Evolutionary conservation across 2,888 invertebrate species (phyloP).

Genomic region (Prosapia bicincta): DNA sequence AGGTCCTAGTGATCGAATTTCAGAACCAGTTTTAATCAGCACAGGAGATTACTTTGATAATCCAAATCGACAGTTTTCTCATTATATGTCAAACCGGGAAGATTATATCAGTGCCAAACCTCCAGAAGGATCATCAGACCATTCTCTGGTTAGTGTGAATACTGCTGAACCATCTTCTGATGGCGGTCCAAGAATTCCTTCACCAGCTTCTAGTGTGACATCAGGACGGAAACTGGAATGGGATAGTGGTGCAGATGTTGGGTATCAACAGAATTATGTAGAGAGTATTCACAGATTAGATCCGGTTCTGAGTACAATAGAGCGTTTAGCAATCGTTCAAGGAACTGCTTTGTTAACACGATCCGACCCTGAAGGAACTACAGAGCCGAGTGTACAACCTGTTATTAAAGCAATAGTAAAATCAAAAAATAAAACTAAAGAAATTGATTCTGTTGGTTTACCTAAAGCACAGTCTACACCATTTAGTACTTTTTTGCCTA

Average conservation of each 20-base stretch:
- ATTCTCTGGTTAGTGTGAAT: background rate
- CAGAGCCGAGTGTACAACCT: conserved; percentile 28
- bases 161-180: conserved; percentile 6
- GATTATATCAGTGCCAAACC: conserved; percentile 34
- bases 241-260: conserved; percentile 86
- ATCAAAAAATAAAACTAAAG: background rate
- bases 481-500: conserved; percentile 24
- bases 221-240: conserved; percentile 76
- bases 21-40: conserved; percentile 12
- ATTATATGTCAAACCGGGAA: conserved; percentile 20
- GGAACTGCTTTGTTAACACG: conserved; percentile 46
- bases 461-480: conserved; percentile 46
- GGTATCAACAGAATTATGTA: conserved; percentile 51
- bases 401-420: conserved; percentile 1
- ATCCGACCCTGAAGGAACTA: conserved; percentile 50
- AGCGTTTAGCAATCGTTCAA: conserved; percentile 56
- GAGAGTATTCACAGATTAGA: conserved; percentile 7
- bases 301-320: conserved; percentile 55
- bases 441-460: conserved; percentile 26
- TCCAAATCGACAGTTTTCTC: conserved; percentile 5
- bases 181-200: conserved; percentile 43
- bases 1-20: background rate
- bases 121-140: conserved; percentile 32
- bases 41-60: conserved; percentile 19
- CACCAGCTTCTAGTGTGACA: conserved; percentile 71